Evolutionary conservation across 2,113 vertebrate species (phyloP).

Genomic region (Otis tarda): DNA sequence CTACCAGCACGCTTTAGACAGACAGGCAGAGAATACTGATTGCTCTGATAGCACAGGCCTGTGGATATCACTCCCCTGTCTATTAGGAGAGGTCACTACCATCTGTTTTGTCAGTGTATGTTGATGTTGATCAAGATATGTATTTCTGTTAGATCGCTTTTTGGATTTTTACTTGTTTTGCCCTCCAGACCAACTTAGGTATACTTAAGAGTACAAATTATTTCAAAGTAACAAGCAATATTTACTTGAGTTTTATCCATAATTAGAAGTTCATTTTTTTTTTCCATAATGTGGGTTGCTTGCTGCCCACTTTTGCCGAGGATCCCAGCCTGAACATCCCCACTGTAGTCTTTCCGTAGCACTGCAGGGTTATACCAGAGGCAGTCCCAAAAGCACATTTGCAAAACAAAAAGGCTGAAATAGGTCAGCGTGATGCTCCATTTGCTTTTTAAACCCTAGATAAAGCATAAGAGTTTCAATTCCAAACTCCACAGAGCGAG

Average conservation of each 20-base stretch:
- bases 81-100: not conserved
- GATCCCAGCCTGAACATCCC: not conserved
- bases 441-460: conserved; percentile 53
- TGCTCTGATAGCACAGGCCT: not conserved
- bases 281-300: not conserved
- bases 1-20: not conserved
- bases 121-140: not conserved
- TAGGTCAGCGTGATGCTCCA: conserved; percentile 46
- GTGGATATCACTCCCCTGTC: not conserved
- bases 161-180: not conserved
- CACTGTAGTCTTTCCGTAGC: not conserved
- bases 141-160: not conserved
- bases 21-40: not conserved
- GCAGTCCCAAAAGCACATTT: conserved; percentile 30
- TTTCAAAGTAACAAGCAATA: not conserved
- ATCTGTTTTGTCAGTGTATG: not conserved
- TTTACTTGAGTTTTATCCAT: not conserved
- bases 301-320: not conserved
- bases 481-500: not conserved
- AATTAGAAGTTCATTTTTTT: not conserved
- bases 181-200: not conserved
- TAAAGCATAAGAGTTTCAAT: not conserved
- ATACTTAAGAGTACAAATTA: not conserved
- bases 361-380: not conserved
- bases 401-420: conserved; percentile 44